phyloP scores from a whole-genome alignment of 2,113 vertebrate genomes.

The Pyrgilauda ruficollis region DNA sequence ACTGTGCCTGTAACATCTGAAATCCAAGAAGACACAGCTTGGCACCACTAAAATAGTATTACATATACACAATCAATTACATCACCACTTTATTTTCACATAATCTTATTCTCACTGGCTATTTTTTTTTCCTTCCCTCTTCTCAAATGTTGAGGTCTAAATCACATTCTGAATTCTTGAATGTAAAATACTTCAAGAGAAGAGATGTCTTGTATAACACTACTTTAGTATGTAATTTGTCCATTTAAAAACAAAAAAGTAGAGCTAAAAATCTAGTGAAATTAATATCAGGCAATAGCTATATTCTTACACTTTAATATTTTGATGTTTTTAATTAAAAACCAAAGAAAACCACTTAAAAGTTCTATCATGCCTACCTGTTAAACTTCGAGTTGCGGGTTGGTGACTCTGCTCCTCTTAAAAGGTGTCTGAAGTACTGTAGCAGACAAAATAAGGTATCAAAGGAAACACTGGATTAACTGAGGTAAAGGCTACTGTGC shows the following conservation, averaged over 20 bases:
- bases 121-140: background rate
- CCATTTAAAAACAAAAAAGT: background rate
- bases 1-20: background rate
- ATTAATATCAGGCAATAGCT: background rate
- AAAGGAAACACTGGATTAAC: background rate
- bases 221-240: background rate
- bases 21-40: background rate
- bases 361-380: conserved; percentile 76
- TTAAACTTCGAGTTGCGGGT: conserved; percentile 83
- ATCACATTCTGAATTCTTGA: background rate
- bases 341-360: background rate
- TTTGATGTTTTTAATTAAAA: background rate
- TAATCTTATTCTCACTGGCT: background rate
- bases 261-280: background rate
- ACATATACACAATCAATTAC: background rate
- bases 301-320: background rate
- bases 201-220: background rate
- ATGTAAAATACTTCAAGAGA: background rate
- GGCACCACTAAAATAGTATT: background rate
- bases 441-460: conserved; percentile 20
- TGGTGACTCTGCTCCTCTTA: conserved; percentile 90
- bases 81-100: background rate
- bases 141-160: background rate
- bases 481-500: background rate
- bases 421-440: conserved; percentile 93